These are phyloP conservation scores for Lacanobia wlatinum DNA, from an alignment of 2,888 invertebrate species.

Conservation along the genomic window DNA sequence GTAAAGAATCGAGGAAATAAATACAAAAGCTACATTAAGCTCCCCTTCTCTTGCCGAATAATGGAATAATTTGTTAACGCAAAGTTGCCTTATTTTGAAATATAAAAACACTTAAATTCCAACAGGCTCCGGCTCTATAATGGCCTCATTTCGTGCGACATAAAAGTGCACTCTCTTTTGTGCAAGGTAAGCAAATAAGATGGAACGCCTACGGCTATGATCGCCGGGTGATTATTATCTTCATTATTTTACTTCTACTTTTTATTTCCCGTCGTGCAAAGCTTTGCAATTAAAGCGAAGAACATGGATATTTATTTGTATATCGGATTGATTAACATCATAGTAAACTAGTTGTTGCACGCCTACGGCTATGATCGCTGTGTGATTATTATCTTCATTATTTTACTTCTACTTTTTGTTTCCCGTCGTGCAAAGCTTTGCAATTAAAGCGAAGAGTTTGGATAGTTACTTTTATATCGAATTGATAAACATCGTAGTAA, in stretches of 20 bases:
- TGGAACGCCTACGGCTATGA: slow-evolving; percentile 25
- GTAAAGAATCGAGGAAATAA: not conserved
- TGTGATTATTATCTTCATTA: too few relatives aligned
- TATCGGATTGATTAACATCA: too few relatives aligned
- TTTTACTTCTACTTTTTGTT: too few relatives aligned
- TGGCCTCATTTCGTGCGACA: slow-evolving; percentile 28
- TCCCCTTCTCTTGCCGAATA: not conserved
- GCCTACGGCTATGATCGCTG: too few relatives aligned
- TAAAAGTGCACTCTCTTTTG: slow-evolving; percentile 47
- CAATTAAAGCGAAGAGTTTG: too few relatives aligned
- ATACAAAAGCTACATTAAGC: not conserved
- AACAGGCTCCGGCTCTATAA: slow-evolving; percentile 4
- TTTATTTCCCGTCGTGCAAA: not conserved
- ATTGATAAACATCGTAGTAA: too few relatives aligned
- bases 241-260: slow-evolving; percentile 4
- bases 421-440: too few relatives aligned
- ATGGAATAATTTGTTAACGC: not conserved
- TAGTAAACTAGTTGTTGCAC: too few relatives aligned
- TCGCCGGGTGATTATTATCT: slow-evolving; percentile 8
- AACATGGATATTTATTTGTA: not conserved
- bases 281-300: slow-evolving; percentile 16
- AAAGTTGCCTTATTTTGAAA: not conserved
- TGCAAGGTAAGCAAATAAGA: slow-evolving; percentile 41
- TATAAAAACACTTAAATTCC: not conserved
- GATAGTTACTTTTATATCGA: too few relatives aligned